Evolutionary conservation across 2,797 vertebrate species (phyloP).

Genomic region (Cossypha niveicapilla): DNA sequence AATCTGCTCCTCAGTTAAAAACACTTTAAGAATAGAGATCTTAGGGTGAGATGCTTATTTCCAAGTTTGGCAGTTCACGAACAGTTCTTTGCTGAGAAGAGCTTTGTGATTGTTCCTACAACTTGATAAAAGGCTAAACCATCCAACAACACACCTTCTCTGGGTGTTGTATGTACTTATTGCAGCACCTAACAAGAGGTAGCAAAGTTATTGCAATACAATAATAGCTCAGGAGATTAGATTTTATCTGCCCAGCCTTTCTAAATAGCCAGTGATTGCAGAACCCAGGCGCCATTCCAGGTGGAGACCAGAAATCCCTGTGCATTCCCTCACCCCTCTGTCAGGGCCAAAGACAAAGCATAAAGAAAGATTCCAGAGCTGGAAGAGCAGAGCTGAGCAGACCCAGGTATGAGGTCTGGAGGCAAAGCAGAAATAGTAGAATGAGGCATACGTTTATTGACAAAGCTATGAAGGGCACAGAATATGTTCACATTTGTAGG

Average conservation of each 20-base stretch:
- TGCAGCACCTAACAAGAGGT: not conserved
- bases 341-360: fast-evolving
- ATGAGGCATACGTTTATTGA: not conserved
- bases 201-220: not conserved
- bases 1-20: not conserved
- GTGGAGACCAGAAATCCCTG: not conserved
- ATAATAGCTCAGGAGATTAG: not conserved
- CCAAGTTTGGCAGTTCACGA: not conserved
- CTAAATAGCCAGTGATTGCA: not conserved
- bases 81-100: not conserved
- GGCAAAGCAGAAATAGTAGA: not conserved
- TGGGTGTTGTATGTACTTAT: not conserved
- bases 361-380: not conserved
- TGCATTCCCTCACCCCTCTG: not conserved
- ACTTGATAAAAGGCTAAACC: not conserved
- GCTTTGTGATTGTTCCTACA: not conserved
- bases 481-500: not conserved
- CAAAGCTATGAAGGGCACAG: not conserved
- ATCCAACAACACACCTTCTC: not conserved
- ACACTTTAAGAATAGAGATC: not conserved
- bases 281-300: not conserved
- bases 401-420: not conserved
- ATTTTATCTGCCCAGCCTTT: not conserved
- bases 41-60: not conserved
- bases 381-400: not conserved